Base-by-base conservation (phyloP, 1,140 invertebrate genomes). In the Macrobrachium rosenbergii region DNA sequence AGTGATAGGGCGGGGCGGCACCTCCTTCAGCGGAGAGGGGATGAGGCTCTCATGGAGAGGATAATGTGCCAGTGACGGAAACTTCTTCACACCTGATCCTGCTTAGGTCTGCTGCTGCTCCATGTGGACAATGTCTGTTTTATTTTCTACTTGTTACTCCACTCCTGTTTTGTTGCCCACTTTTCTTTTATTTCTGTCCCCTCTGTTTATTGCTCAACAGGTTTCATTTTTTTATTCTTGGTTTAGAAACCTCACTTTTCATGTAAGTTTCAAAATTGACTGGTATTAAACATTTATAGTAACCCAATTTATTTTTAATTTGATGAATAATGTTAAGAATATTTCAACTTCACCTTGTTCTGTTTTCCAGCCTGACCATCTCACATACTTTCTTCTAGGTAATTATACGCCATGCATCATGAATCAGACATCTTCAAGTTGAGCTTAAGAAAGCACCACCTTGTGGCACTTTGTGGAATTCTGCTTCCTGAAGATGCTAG, bases 1-100 rank as follows among this genome's bases (percentile, higher is more conserved):
- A 84, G 83, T 84, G 83, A 84, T 84, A 84, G 83, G 83, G 83
- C 83, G 83, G 83, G 83, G 83, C 83, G 83, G 83, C 83, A 84
- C 83, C 73, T 84, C 83, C 77, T 84, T 77, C 62, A 84, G 60
- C 75, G 83, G 83, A 84, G 83, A 84, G 83, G 83, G 83, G 83
- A 84, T 84, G 83, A 84, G 83, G 83, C 83, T 84, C 83, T 84
- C 83, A 75, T 60, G 82, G 73, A 76, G 60, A 75, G 77, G 52
- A 52, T 52, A 62, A 77, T 62, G 83, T 84, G 83, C 83, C 83
- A 77, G 60, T 84, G 83, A 84, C 73, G 83, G 73, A 84, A 78
- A 84, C 83, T 84, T 52, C 52, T 52, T 77, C 83, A 72, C 69
- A 72, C 69, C 81, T 28, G 69, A 82, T 82, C 83, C 83, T 45